Conservation (phyloP, 2,113 vertebrate species). For the Carassius auratus region DNA sequence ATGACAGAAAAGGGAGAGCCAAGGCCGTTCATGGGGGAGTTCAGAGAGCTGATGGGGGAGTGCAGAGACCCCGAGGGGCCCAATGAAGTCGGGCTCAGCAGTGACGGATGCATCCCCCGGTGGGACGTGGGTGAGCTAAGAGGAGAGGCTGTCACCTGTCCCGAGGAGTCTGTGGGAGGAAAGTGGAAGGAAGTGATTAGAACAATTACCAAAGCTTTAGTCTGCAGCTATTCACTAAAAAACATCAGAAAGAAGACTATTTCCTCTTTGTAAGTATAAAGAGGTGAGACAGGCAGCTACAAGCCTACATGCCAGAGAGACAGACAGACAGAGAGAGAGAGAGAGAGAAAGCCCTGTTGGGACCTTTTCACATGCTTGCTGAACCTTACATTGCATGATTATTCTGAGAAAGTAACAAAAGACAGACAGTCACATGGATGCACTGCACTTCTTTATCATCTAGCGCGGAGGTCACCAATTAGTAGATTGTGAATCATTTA, state of each 20-base stretch:
- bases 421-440: not conserved
- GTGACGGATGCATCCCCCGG: constrained; percentile 87
- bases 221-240: not conserved
- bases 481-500: constrained; percentile 1
- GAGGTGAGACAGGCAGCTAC: constrained; percentile 24
- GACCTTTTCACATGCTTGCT: constrained; percentile 21
- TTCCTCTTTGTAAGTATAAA: not conserved
- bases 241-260: not conserved
- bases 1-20: constrained; percentile 96
- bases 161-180: constrained; percentile 83
- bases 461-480: not conserved
- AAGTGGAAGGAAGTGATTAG: constrained; percentile 1
- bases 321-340: constrained; percentile 23
- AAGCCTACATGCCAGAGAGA: not conserved
- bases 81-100: constrained; percentile 84
- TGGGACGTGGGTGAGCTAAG: constrained; percentile 86
- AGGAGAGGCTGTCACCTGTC: constrained; percentile 84
- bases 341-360: constrained; percentile 30
- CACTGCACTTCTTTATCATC: constrained; percentile 2
- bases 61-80: constrained; percentile 89
- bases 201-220: not conserved
- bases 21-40: constrained; percentile 94
- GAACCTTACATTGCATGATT: not conserved
- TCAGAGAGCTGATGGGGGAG: constrained; percentile 91
- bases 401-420: constrained; percentile 27